Percentiles rank a stretch among this genome's conserved stretches.
Conservation (phyloP, 2,113 vertebrate species). For the Lethenteron reissneri region DNA sequence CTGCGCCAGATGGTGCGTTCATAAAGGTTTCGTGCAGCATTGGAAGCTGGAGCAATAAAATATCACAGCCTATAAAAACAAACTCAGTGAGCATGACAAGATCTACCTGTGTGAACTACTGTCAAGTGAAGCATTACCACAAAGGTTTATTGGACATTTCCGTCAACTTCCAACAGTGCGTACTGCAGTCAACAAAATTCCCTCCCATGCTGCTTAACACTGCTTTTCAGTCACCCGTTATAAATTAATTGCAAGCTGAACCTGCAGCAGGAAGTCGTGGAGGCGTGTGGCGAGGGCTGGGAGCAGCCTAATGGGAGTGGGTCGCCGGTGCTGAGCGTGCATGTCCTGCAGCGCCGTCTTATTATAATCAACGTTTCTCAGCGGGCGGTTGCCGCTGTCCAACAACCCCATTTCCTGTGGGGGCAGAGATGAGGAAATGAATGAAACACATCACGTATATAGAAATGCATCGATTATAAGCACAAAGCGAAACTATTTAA, state of each 20-base stretch:
- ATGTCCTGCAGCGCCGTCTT: constrained; percentile 38
- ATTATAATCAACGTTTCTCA: constrained; percentile 71
- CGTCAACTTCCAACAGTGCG: no score
- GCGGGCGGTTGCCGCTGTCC: constrained; percentile 54
- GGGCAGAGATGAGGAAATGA: neutral
- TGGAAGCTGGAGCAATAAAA: no score
- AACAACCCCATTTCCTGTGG: constrained; percentile 55
- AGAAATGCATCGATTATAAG: neutral
- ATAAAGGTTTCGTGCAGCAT: no score
- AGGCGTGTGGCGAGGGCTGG: constrained; percentile 37
- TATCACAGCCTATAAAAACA: no score
- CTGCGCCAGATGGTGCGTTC: no score
- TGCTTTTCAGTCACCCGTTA: neutral
- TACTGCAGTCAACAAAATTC: no score
- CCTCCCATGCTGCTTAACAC: no score
- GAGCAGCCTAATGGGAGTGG: constrained; percentile 43
- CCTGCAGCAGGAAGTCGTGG: constrained; percentile 43
- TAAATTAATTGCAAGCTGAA: constrained; percentile 14
- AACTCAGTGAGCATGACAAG: no score
- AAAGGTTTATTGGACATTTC: no score
- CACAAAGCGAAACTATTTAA: neutral
- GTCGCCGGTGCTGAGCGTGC: constrained; percentile 37
- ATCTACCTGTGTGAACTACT: no score
- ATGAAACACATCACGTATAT: neutral
- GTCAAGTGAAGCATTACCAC: no score